phyloP scores from a whole-genome alignment of 2,113 vertebrate species.

The Myiozetetes cayanensis region DNA sequence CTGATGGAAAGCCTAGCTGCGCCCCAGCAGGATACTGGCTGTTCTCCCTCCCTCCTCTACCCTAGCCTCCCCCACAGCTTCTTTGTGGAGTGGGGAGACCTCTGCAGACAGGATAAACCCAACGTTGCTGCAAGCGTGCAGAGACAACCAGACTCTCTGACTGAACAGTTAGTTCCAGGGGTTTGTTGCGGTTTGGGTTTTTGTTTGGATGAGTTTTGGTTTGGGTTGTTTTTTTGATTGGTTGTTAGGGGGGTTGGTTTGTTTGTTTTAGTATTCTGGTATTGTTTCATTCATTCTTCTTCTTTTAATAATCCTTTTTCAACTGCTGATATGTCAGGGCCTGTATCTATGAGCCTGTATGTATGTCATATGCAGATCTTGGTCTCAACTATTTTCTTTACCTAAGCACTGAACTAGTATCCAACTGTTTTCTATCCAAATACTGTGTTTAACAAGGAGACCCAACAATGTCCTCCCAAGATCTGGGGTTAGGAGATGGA shows the following conservation, averaged over 20 bases:
- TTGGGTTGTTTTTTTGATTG: not conserved
- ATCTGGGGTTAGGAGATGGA: not conserved
- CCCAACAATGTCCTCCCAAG: not conserved
- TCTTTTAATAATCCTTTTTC: not conserved
- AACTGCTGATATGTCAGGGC: not conserved
- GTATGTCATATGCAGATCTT: not conserved
- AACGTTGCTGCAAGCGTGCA: not conserved
- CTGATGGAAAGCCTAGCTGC: too few species aligned
- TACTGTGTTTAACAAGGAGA: not conserved
- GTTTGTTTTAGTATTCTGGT: not conserved
- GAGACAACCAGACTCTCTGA: too few species aligned
- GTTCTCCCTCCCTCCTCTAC: fast-evolving
- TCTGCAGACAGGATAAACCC: not conserved
- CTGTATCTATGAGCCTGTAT: not conserved
- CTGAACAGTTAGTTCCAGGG: not conserved
- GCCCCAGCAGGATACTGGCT: not conserved
- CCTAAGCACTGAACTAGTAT: not conserved
- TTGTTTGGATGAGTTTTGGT: not conserved
- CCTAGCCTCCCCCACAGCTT: not conserved
- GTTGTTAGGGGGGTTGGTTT: not conserved
- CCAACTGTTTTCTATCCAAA: not conserved
- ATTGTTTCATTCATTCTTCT: not conserved
- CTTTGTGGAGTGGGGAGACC: not conserved
- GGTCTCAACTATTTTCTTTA: not conserved
- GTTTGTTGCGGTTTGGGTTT: not conserved